Conservation (phyloP, 1,140 invertebrate genomes). For the Panulirus ornatus region DNA sequence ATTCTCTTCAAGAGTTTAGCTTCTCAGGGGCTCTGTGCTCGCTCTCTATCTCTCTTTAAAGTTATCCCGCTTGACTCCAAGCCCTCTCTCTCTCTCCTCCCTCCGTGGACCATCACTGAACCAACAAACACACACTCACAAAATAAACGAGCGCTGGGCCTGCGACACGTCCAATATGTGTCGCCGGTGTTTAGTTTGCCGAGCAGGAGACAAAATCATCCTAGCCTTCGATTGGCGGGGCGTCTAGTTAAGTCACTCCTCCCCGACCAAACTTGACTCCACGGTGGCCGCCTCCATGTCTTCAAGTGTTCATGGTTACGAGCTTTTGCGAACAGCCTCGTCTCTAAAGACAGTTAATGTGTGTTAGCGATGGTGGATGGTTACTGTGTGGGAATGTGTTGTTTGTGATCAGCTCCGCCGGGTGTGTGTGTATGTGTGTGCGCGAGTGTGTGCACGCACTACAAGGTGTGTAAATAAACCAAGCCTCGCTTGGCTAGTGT, state of each 20-base stretch:
- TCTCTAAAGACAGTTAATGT: no score
- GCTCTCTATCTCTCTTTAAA: neutral
- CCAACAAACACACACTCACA: conserved; percentile 50
- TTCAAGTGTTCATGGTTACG: no score
- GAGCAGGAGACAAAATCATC: neutral
- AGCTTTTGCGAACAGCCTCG: no score
- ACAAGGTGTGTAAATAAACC: neutral
- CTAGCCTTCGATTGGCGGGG: neutral
- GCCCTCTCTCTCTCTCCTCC: neutral
- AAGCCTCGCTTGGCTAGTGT: no score
- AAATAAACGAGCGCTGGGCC: conserved; percentile 27
- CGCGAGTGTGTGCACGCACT: neutral
- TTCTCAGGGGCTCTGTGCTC: no score
- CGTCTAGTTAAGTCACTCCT: no score
- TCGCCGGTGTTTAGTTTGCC: conserved; percentile 36
- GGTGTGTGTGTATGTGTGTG: no score
- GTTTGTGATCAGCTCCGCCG: neutral
- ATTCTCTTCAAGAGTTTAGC: neutral
- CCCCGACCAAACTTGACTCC: no score
- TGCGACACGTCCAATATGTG: conserved; percentile 49
- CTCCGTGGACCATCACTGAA: neutral
- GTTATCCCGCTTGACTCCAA: neutral
- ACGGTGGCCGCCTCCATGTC: no score
- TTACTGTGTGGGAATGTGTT: neutral
- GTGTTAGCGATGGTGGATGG: neutral